phyloP scores from a whole-genome alignment of 2,113 vertebrate species.

The Bucco capensis region DNA sequence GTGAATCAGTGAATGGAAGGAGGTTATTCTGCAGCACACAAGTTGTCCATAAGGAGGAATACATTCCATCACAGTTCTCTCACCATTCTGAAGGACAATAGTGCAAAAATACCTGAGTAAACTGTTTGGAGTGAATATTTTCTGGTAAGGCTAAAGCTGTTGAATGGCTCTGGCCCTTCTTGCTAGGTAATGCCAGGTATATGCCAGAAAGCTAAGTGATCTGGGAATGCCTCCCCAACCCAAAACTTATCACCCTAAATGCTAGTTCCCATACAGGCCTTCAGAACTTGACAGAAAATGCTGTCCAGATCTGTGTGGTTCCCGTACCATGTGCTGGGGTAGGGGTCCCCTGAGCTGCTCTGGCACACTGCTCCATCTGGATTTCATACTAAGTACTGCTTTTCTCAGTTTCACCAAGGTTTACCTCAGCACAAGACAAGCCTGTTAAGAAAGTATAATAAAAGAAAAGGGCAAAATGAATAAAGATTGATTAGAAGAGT shows the following conservation, averaged over 20 bases:
- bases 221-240: background rate
- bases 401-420: background rate
- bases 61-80: background rate
- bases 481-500: background rate
- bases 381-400: background rate
- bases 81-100: background rate
- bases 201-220: background rate
- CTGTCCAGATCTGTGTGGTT: background rate
- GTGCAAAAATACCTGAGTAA: background rate
- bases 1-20: background rate
- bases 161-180: background rate
- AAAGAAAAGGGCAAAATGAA: background rate
- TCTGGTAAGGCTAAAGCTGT: background rate
- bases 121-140: background rate
- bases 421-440: background rate
- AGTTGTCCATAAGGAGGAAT: background rate
- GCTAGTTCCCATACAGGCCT: background rate
- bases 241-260: rapidly evolving
- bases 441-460: background rate
- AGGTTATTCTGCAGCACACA: background rate
- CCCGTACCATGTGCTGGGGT: rapidly evolving
- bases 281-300: background rate
- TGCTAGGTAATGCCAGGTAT: background rate
- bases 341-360: background rate
- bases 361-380: background rate